These are phyloP conservation scores for Camponotus vicinus DNA, from an alignment of 1,140 invertebrate species.

Conservation along the genomic window DNA sequence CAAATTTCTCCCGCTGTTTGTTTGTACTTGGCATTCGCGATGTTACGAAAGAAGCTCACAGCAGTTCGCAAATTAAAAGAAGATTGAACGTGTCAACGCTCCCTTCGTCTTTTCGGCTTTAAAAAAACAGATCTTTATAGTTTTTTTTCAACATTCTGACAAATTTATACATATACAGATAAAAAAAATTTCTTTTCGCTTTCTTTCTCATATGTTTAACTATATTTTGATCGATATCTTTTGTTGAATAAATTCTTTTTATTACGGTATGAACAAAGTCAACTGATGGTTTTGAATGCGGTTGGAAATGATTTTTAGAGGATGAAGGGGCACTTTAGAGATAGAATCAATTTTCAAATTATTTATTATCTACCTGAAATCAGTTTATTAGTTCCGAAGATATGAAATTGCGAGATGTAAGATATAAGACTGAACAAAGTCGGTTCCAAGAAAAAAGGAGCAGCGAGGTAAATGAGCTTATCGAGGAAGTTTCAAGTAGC, in stretches of 20 bases:
- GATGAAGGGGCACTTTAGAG: background rate
- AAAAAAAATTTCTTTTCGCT: too few relatives aligned
- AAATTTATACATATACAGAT: too few relatives aligned
- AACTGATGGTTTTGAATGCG: too few relatives aligned
- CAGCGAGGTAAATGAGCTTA: background rate
- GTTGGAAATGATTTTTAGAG: background rate
- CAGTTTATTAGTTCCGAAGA: background rate
- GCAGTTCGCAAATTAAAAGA: slow-evolving; percentile 13
- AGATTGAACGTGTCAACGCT: background rate
- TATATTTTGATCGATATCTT: too few relatives aligned
- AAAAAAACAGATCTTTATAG: too few relatives aligned
- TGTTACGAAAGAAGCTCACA: background rate
- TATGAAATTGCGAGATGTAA: background rate
- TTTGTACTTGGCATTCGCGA: background rate
- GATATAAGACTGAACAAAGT: background rate
- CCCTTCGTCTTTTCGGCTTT: background rate
- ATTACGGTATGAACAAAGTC: too few relatives aligned
- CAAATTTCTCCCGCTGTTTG: slow-evolving; percentile 1
- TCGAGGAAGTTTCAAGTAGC: slow-evolving; percentile 11
- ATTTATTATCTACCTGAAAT: background rate
- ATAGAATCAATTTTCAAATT: background rate
- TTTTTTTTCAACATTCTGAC: too few relatives aligned
- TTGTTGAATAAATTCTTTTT: too few relatives aligned
- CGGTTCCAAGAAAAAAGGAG: background rate
- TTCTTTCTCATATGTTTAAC: too few relatives aligned